Percentiles rank a stretch among this genome's conserved stretches.
phyloP scores from a whole-genome alignment of 2,113 vertebrate species.

The Melanerpes aurifrons region DNA sequence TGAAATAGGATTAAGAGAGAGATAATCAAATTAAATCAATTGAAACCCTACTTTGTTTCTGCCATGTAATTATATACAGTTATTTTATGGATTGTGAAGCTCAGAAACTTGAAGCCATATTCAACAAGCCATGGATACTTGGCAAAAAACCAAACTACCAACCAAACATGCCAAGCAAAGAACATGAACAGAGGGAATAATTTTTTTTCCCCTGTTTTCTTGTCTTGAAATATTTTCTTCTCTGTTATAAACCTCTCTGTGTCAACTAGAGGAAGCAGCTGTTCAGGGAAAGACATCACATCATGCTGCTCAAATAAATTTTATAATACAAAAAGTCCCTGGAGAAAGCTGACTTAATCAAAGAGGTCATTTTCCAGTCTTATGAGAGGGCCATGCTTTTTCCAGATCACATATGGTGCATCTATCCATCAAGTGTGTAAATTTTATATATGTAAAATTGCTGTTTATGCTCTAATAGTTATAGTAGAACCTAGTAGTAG shows the following conservation, averaged over 20 bases:
- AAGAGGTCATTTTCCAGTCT: background rate
- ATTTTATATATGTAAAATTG: background rate
- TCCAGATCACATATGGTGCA: background rate
- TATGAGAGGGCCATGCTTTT: background rate
- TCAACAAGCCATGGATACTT: background rate
- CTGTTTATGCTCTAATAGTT: background rate
- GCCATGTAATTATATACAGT: background rate
- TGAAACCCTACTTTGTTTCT: background rate
- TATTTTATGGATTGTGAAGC: background rate
- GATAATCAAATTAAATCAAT: conserved; percentile 16
- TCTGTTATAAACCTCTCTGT: background rate
- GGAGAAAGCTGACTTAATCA: background rate
- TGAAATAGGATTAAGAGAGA: conserved; percentile 14
- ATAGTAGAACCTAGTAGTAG: background rate
- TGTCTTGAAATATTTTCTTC: background rate
- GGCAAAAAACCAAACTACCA: background rate
- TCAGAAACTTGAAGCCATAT: background rate
- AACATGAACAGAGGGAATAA: background rate
- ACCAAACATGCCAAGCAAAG: background rate
- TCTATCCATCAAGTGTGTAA: background rate
- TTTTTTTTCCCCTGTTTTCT: background rate
- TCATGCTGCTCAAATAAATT: background rate
- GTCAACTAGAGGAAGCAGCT: background rate
- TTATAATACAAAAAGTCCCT: background rate
- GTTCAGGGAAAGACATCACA: background rate